These are phyloP conservation scores for Dexiosoma caninum DNA, from an alignment of 2,888 invertebrate genomes.

Conservation along the genomic window DNA sequence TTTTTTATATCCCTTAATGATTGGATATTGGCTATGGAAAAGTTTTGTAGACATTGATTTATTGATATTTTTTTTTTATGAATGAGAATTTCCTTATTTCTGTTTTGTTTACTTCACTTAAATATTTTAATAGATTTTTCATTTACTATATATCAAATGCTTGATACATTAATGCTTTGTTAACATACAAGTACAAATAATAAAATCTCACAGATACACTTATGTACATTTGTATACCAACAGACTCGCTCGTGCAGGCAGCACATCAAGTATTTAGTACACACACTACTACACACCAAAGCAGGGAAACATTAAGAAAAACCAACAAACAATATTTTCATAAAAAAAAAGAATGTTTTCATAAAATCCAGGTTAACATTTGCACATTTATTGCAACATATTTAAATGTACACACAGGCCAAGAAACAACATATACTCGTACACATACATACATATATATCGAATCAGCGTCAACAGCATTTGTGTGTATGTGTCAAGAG, in stretches of 20 bases:
- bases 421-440: neutral
- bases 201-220: neutral
- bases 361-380: constrained; percentile 60
- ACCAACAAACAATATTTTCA: neutral
- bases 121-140: neutral
- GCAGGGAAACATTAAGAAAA: neutral
- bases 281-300: constrained; percentile 5
- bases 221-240: neutral
- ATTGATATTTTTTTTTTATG: neutral
- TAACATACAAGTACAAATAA: constrained; percentile 2
- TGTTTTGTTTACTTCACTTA: neutral
- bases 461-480: neutral
- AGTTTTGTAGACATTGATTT: neutral
- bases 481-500: neutral
- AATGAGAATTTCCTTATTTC: neutral
- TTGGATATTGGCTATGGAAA: neutral
- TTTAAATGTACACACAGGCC: neutral
- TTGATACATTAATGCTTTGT: constrained; percentile 3
- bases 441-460: neutral
- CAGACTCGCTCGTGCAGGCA: neutral
- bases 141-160: neutral
- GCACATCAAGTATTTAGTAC: neutral
- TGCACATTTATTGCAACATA: constrained; percentile 43
- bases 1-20: neutral
- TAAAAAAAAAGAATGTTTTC: constrained; percentile 36